A percentile compares a stretch with the other conserved stretches of the same genome.
phyloP scores from a whole-genome alignment of 2,888 invertebrate genomes.

The Agonopterix heracliana region DNA sequence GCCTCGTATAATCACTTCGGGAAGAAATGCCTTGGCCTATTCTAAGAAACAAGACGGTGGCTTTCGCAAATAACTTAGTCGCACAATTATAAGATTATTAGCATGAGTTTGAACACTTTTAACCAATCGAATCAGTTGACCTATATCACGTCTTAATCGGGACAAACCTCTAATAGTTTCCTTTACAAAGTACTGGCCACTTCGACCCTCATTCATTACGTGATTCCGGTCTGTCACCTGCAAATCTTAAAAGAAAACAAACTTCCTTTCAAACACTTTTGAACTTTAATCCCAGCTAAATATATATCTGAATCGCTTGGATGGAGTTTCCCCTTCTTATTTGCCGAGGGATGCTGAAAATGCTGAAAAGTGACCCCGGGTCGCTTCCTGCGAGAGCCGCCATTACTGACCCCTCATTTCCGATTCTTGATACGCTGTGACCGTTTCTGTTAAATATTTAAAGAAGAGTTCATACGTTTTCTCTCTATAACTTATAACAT shows the following conservation, averaged over 20 bases:
- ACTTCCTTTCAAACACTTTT: constrained; percentile 9
- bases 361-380: constrained; percentile 38
- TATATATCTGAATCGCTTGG: not conserved
- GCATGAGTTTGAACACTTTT: too few relatives aligned
- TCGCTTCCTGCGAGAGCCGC: constrained; percentile 43
- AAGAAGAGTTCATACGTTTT: too few relatives aligned
- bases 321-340: constrained; percentile 18
- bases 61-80: too few relatives aligned
- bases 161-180: not conserved
- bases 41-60: too few relatives aligned
- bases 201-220: too few relatives aligned
- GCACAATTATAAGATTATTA: too few relatives aligned
- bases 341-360: constrained; percentile 31
- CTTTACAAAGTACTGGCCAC: too few relatives aligned
- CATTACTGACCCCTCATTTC: constrained; percentile 53
- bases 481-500: too few relatives aligned
- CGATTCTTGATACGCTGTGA: constrained; percentile 27
- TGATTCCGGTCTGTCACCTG: constrained; percentile 13
- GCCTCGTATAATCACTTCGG: too few relatives aligned
- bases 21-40: too few relatives aligned
- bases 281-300: constrained; percentile 6
- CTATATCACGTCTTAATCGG: too few relatives aligned
- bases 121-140: too few relatives aligned
- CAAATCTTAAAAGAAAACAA: not conserved
- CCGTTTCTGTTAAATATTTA: not conserved